These are phyloP conservation scores for Beris chalybata DNA, from an alignment of 2,888 invertebrate species.

Conservation along the genomic window DNA sequence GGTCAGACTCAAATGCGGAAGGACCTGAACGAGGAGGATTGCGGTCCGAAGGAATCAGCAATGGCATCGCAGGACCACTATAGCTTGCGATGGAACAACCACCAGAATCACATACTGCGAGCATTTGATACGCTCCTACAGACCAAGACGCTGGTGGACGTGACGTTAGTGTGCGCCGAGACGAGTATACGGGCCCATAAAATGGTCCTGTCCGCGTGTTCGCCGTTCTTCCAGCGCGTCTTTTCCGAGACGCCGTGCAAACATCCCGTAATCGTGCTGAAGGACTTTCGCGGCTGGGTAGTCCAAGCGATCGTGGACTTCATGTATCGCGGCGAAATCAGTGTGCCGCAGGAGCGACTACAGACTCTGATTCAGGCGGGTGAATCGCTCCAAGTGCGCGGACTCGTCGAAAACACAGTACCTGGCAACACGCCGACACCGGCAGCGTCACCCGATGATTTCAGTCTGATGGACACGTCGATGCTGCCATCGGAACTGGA, in stretches of 20 bases:
- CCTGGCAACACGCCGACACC: conserved; percentile 56
- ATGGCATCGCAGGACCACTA: conserved; percentile 74
- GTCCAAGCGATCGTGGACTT: conserved; percentile 89
- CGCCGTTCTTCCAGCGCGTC: conserved; percentile 86
- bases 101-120: conserved; percentile 83
- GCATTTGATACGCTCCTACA: conserved; percentile 88
- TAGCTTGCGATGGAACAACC: conserved; percentile 92
- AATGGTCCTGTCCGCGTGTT: conserved; percentile 85
- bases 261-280: conserved; percentile 89
- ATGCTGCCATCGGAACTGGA: conserved; percentile 52
- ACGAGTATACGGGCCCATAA: conserved; percentile 86
- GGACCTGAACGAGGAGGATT: conserved; percentile 31
- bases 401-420: conserved; percentile 66
- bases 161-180: conserved; percentile 86
- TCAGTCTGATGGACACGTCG: conserved; percentile 48
- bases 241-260: conserved; percentile 91
- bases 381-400: conserved; percentile 82
- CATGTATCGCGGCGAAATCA: conserved; percentile 92
- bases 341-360: conserved; percentile 82
- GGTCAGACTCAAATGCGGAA: conserved; percentile 18
- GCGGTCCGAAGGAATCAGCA: conserved; percentile 30
- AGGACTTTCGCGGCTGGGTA: conserved; percentile 87
- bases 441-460: conserved; percentile 54
- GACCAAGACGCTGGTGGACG: conserved; percentile 85
- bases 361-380: conserved; percentile 84